Base-by-base conservation (phyloP, 1,140 invertebrate genomes). In the Harlomillsia oculata region DNA sequence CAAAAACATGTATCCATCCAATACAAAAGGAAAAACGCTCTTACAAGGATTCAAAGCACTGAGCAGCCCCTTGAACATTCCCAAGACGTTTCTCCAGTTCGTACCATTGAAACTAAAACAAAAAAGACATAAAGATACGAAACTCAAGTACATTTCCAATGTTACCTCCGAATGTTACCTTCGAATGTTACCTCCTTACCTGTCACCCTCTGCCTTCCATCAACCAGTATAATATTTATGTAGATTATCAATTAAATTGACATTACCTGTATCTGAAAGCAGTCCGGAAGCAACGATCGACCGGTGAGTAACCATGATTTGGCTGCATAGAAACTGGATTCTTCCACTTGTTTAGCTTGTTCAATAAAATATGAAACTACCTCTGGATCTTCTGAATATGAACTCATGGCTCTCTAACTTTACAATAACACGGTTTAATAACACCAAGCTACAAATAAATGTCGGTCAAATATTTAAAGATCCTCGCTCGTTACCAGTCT, bases 231-330 rank as follows among this genome's bases (percentile, higher is more conserved):
- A 48, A 11, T 3, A 16, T 2, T 55, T 49, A 55, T 21, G 40
- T 40, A 37, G 45, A 37, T 58, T 65, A 66, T 5, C 40, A 25
- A 46, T 6, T 11, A 55, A 50, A 21, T 43, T 36, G 6, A 21
- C 54, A 21, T 59, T 63, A 84, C 86, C 72, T 91, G 87, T 40
- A 92, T 82, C 66, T 80, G 81, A 67, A 89, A 89, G 69, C 87
- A 88, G 29, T 83, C 79, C 0, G 88, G 87, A 76, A 83, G 89
- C 54, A 92, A 75, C 8, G 84, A 86, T 78, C 85, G 87, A 0
- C 88, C 88, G 8, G 87, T 90, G n/a, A 92, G 79, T 72, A 91
- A 81, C 88, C 88, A 92, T 20, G 87, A 83, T 77, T 90, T 90
- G 1, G 87, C 86, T 29, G 82, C 78, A 71, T 80, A 80, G 56